These are phyloP conservation scores for human (Homo sapiens) DNA, from an alignment of 2,113 vertebrate genomes.

Conservation along the genomic window DNA sequence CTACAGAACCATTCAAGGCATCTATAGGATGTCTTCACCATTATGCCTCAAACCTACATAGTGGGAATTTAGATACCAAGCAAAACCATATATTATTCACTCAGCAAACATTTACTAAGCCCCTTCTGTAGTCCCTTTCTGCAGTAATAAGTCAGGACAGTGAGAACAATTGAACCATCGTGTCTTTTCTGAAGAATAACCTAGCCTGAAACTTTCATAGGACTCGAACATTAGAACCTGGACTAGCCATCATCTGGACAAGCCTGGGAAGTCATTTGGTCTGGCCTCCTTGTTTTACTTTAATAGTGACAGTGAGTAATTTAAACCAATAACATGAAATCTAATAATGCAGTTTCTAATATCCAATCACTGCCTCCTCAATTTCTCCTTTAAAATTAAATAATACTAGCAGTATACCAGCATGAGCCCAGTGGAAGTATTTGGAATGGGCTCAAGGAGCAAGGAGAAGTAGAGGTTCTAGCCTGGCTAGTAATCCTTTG, in stretches of 20 bases:
- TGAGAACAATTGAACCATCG: neutral
- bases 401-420: neutral
- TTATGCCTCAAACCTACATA: neutral
- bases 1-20: neutral
- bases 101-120: neutral
- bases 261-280: neutral
- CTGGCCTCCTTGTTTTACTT: neutral
- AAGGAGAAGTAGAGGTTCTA: neutral
- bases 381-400: conserved; percentile 12
- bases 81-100: neutral
- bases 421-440: neutral
- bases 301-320: neutral
- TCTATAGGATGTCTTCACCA: neutral
- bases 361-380: neutral
- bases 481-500: neutral
- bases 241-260: neutral
- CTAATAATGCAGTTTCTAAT: neutral
- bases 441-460: neutral
- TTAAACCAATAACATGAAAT: neutral
- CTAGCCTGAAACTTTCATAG: neutral
- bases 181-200: neutral
- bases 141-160: neutral
- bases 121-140: neutral
- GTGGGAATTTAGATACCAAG: neutral
- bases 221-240: neutral